Evolutionary conservation across 2,888 invertebrate species (phyloP), one percentile per base, ranked within the genome.

Genomic region (Megaustenia siamemsis): DNA sequence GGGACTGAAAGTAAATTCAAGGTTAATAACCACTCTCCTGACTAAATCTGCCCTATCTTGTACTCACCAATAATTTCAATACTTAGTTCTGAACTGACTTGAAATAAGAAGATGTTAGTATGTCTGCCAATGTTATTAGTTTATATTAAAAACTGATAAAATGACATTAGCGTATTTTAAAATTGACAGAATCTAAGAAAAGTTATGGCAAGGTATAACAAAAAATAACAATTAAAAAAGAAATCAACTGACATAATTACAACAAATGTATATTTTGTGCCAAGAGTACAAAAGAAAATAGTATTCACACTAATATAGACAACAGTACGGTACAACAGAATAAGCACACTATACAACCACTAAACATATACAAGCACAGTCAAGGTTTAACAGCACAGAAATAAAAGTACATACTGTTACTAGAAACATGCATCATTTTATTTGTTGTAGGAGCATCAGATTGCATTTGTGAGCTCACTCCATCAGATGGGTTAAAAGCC

Each of bases 401-500:
- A 43, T 49, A 32, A 35, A 24, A 18, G 56, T 76, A 86, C 86
- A 76, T 86, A 86, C 86, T 83, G 69, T 69, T 75, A 53, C 76
- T 73, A 76, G 83, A 40, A 24, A 80, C 86, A 83, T 86, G 86
- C 86, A 71, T 43, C 86, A 86, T 81, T 76, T 81, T 83, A 73
- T 82, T 69, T 60, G 69, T 60, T 49, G 83, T 28, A 21, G 81
- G 82, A 32, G 24, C 32, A 49, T 28, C 43, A 60, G 32, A 53
- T 24, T 66, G 86, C 82, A 77, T 87, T 86, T 87, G 88, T 89
- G 35, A 89, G 86, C 21, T 90, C 87, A 10, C 90, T 90, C 89
- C 49, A 89, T 89, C 21, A 90, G 91, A 12, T 38, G 56, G 76
- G 40, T 40, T 35, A 66, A 28, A 66, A 43, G 66, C 66, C 24